A percentile compares a stretch with the other conserved stretches of the same genome.
Conservation (phyloP, 2,888 invertebrate genomes). For the Agrotis segetum region DNA sequence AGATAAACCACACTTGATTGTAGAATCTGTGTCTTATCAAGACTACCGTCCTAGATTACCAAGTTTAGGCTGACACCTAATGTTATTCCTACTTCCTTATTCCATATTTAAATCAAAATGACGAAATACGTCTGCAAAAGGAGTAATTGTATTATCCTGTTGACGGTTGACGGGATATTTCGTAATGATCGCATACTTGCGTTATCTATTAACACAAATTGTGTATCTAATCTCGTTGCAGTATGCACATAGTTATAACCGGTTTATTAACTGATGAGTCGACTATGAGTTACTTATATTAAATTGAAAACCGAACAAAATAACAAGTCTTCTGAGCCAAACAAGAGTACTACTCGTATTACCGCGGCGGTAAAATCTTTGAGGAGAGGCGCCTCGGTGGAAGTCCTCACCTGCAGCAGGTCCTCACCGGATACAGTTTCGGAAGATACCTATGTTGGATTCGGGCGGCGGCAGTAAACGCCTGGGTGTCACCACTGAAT, state of each 20-base stretch:
- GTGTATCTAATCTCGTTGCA: conserved; percentile 50
- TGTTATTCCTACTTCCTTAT: conserved; percentile 40
- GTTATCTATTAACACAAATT: conserved; percentile 50
- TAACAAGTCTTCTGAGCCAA: not conserved
- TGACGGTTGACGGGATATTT: conserved; percentile 36
- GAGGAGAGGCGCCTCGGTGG: too few relatives aligned
- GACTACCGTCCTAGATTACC: conserved; percentile 46
- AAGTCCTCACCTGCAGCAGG: too few relatives aligned
- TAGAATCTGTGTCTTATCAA: conserved; percentile 30
- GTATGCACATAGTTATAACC: conserved; percentile 41
- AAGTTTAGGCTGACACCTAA: conserved; percentile 42
- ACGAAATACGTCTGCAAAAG: conserved; percentile 29
- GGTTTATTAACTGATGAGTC: conserved; percentile 36
- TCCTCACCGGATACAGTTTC: too few relatives aligned
- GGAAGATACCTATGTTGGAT: too few relatives aligned
- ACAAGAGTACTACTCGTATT: not conserved
- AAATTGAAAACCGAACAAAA: conserved; percentile 11
- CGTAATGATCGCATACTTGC: conserved; percentile 47
- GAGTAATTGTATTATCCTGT: conserved; percentile 27
- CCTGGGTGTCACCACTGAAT: too few relatives aligned
- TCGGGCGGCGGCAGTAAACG: too few relatives aligned
- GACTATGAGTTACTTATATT: conserved; percentile 17
- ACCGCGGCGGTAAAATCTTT: too few relatives aligned
- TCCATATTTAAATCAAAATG: conserved; percentile 48
- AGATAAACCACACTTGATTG: conserved; percentile 22